A percentile compares a stretch with the other conserved stretches of the same genome.
Evolutionary conservation across 1,140 invertebrate genomes (phyloP).

Genomic region (Amyelois transitella): DNA sequence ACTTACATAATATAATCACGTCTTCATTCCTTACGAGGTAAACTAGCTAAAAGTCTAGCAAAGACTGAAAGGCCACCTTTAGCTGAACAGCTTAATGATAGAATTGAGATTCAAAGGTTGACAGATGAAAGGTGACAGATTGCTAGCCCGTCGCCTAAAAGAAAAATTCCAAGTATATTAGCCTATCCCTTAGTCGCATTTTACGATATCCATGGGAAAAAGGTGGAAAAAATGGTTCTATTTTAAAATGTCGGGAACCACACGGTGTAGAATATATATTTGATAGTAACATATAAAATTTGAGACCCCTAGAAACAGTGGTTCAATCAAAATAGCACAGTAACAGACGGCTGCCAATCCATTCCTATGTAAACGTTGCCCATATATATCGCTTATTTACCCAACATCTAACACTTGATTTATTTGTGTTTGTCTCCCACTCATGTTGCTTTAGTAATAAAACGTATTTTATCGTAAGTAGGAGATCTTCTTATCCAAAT

Average conservation of each 20-base stretch:
- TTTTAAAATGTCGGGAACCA: too few species aligned
- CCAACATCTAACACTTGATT: background rate
- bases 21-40: too few species aligned
- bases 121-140: too few species aligned
- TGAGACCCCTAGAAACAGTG: background rate
- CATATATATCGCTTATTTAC: background rate
- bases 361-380: background rate
- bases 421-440: constrained; percentile 1
- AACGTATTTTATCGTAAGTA: constrained; percentile 8
- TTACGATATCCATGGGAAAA: too few species aligned
- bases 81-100: too few species aligned
- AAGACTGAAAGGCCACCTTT: too few species aligned
- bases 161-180: background rate
- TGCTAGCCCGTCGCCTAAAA: too few species aligned
- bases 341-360: background rate
- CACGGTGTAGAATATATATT: background rate
- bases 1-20: too few species aligned
- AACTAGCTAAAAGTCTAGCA: too few species aligned
- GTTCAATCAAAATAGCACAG: background rate
- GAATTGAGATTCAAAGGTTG: too few species aligned
- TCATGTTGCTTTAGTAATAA: constrained; percentile 6
- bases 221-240: too few species aligned
- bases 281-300: background rate
- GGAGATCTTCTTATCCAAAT: constrained; percentile 10
- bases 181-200: too few species aligned